These are phyloP conservation scores for Phaethon lepturus DNA, from an alignment of 2,113 vertebrate genomes.

Conservation along the genomic window DNA sequence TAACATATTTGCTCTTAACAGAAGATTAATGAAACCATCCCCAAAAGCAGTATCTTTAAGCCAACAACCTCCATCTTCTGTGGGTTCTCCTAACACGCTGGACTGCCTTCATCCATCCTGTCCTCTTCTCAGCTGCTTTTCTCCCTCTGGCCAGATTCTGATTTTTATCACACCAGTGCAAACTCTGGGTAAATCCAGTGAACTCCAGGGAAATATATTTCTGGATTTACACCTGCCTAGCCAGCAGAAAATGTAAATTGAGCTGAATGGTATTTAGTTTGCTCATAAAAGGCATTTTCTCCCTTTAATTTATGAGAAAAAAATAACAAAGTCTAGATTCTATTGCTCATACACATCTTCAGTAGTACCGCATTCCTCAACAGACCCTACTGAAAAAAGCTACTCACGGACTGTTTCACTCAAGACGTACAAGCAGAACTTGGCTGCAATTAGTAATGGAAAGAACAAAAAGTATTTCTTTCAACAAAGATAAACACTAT, in stretches of 20 bases:
- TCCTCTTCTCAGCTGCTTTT: neutral
- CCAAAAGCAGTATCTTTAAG: neutral
- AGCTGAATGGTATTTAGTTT: neutral
- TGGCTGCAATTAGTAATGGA: neutral
- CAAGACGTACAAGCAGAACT: neutral
- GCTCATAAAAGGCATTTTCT: neutral
- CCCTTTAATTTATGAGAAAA: neutral
- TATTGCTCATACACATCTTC: neutral
- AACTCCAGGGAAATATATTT: conserved; percentile 25
- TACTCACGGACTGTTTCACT: neutral
- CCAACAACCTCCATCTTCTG: neutral
- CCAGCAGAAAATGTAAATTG: conserved; percentile 11
- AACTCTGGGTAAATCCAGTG: neutral
- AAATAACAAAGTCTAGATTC: neutral
- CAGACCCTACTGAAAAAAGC: neutral
- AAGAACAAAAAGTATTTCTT: neutral
- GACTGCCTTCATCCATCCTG: neutral
- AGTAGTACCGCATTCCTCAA: neutral
- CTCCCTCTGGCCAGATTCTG: neutral
- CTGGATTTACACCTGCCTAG: conserved; percentile 10
- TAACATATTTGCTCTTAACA: neutral
- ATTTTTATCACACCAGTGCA: neutral
- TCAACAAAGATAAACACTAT: neutral
- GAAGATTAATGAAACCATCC: conserved; percentile 21
- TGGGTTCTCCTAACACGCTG: neutral